Conservation (phyloP, 2,888 invertebrate genomes). For the Stramonita haemastoma region DNA sequence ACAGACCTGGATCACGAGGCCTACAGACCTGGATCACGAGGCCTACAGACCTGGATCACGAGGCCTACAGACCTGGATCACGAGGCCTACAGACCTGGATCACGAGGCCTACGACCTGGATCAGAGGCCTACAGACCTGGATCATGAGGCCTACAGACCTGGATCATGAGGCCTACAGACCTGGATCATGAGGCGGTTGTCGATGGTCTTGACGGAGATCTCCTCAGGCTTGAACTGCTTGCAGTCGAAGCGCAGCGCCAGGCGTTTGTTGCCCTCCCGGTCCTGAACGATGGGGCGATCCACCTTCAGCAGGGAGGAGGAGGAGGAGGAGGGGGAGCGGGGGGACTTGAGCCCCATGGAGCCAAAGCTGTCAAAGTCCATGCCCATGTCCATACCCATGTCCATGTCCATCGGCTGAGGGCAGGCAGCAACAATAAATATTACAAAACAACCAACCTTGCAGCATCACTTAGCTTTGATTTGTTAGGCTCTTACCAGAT, state of each 20-base stretch:
- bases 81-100: conserved; percentile 90
- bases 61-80: conserved; percentile 90
- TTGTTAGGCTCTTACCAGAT: not conserved
- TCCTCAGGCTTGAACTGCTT: conserved; percentile 97
- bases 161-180: conserved; percentile 89
- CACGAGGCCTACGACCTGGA: too few species aligned
- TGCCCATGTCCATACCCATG: conserved; percentile 30
- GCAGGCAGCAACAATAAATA: not conserved
- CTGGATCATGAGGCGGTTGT: conserved; percentile 93
- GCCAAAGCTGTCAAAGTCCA: conserved; percentile 8
- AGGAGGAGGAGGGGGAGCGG: conserved; percentile 27
- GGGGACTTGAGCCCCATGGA: not conserved
- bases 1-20: conserved; percentile 89
- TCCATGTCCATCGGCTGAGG: conserved; percentile 40
- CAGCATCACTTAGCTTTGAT: too few species aligned
- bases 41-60: conserved; percentile 87
- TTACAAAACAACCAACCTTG: too few species aligned
- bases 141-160: conserved; percentile 89
- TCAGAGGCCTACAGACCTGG: conserved; percentile 87
- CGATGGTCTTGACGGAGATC: conserved; percentile 94
- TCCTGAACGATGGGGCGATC: conserved; percentile 64
- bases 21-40: conserved; percentile 88
- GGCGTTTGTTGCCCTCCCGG: conserved; percentile 87
- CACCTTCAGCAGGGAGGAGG: conserved; percentile 53
- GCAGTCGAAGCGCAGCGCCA: conserved; percentile 97